Evolutionary conservation across 1,140 invertebrate species (phyloP).

Genomic region (Nomia melanderi): DNA sequence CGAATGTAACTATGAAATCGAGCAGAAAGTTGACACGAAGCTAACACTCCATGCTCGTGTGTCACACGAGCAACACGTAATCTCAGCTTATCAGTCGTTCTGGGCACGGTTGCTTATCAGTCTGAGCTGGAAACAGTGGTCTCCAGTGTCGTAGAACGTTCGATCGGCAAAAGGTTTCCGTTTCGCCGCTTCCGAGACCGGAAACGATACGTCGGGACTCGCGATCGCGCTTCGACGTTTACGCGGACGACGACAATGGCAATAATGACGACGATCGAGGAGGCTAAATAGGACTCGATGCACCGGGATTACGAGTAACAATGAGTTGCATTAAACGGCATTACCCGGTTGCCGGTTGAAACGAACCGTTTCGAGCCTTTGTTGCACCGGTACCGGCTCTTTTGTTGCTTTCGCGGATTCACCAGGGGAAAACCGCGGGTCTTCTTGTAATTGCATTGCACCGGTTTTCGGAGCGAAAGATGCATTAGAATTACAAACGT

Average conservation of each 20-base stretch:
- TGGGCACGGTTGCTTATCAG: conserved; percentile 44
- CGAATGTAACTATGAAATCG: neutral
- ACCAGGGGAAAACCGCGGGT: neutral
- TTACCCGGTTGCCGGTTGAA: conserved; percentile 1
- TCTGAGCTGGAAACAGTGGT: conserved; percentile 17
- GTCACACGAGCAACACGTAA: conserved; percentile 3
- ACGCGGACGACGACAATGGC: conserved; percentile 39
- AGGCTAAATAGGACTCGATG: neutral
- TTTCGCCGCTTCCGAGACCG: conserved; percentile 39
- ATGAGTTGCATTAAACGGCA: conserved; percentile 17
- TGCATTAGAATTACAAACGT: conserved; percentile 2
- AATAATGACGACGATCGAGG: conserved; percentile 8
- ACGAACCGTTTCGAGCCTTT: neutral
- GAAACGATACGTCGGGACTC: conserved; percentile 41
- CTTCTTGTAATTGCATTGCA: conserved; percentile 1
- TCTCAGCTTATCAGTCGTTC: conserved; percentile 42
- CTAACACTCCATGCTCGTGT: neutral
- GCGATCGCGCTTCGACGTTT: conserved; percentile 17
- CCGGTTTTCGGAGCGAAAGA: neutral
- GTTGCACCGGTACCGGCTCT: neutral
- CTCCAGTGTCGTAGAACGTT: neutral
- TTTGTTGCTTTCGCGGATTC: neutral
- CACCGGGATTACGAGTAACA: neutral
- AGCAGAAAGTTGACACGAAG: conserved; percentile 22
- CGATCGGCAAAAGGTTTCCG: conserved; percentile 8